These are phyloP conservation scores for Cephalopholis sonnerati DNA, from an alignment of 2,113 vertebrate species.

Conservation along the genomic window DNA sequence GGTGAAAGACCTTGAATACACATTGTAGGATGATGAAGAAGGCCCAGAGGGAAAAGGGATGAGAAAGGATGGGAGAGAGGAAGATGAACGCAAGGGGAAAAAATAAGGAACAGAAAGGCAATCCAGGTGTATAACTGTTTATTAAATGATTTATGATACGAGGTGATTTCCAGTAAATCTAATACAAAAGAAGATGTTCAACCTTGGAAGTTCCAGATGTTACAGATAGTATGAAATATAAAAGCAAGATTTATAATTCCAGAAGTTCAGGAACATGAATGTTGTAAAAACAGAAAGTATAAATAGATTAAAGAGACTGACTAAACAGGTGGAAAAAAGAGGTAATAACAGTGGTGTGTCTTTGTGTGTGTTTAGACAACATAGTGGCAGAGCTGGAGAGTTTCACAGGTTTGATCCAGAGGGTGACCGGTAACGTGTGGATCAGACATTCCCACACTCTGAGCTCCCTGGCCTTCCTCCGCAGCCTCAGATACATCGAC, in stretches of 20 bases:
- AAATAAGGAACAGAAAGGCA: background rate
- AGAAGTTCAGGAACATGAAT: background rate
- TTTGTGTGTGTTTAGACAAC: slow-evolving; percentile 85
- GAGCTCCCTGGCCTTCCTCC: slow-evolving; percentile 95
- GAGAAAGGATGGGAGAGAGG: no score
- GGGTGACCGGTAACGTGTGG: slow-evolving; percentile 94
- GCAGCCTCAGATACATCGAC: slow-evolving; percentile 92
- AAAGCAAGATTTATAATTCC: background rate
- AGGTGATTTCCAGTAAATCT: background rate
- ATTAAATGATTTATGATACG: no score
- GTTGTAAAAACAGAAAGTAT: background rate
- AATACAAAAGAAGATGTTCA: background rate
- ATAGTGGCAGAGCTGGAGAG: slow-evolving; percentile 97
- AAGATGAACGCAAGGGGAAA: no score
- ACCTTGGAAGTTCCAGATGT: background rate
- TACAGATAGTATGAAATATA: background rate
- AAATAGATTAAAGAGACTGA: background rate
- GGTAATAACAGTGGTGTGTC: background rate
- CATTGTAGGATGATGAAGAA: no score
- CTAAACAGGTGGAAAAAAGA: background rate
- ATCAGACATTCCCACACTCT: slow-evolving; percentile 95
- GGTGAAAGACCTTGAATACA: background rate
- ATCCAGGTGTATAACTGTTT: background rate
- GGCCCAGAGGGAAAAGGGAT: background rate
- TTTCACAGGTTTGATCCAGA: slow-evolving; percentile 96